These are phyloP conservation scores for Hyppa rectilinea DNA, from an alignment of 2,888 invertebrate genomes.

Conservation along the genomic window DNA sequence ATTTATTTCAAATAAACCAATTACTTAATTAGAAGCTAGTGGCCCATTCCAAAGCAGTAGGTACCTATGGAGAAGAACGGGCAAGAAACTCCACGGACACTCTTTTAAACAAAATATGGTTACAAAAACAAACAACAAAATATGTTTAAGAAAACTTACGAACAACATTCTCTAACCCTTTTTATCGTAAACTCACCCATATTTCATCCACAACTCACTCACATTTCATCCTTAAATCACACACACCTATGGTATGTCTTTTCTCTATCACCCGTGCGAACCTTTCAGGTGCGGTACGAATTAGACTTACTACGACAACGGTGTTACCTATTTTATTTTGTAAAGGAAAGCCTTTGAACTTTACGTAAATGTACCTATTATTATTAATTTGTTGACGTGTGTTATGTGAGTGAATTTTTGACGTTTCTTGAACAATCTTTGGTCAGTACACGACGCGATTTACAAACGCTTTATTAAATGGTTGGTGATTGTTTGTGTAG, in stretches of 20 bases:
- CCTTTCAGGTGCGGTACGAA: constrained; percentile 60
- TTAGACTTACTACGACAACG: constrained; percentile 54
- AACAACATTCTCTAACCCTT: background rate
- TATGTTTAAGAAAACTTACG: no score
- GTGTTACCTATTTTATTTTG: constrained; percentile 52
- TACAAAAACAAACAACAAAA: no score
- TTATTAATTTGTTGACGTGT: constrained; percentile 26
- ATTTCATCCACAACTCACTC: background rate
- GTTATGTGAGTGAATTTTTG: background rate
- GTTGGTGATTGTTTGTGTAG: background rate
- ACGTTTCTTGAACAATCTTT: background rate
- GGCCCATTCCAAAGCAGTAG: no score
- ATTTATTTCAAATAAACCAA: no score
- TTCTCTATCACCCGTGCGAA: constrained; percentile 61
- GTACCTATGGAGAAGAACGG: no score
- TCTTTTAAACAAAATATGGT: no score
- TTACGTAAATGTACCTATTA: constrained; percentile 15
- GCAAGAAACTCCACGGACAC: no score
- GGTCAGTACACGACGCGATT: background rate
- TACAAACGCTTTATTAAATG: background rate
- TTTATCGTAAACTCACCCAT: background rate
- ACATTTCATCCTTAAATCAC: background rate
- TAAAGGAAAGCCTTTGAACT: constrained; percentile 46
- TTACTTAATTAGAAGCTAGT: no score
- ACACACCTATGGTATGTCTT: constrained; percentile 17